Evolutionary conservation across 1,140 invertebrate genomes (phyloP).

Genomic region (Aphidius gifuensis): DNA sequence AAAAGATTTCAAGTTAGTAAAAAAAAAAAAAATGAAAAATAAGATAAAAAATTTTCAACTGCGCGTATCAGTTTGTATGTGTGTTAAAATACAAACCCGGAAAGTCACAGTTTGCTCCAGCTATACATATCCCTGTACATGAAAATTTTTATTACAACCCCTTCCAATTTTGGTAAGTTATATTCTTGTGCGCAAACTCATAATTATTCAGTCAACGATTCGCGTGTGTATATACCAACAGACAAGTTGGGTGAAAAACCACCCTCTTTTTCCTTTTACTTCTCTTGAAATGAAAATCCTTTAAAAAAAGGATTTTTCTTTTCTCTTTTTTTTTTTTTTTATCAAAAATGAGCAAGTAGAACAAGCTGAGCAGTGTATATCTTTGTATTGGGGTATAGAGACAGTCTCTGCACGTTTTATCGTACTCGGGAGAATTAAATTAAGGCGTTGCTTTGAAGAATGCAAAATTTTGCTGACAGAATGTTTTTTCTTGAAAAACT

Average conservation of each 20-base stretch:
- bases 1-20: background rate
- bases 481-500: too few relatives aligned
- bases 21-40: background rate
- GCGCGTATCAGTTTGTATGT: conserved; percentile 24
- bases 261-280: conserved; percentile 12
- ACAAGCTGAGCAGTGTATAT: too few relatives aligned
- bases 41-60: conserved; percentile 25
- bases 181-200: conserved; percentile 50
- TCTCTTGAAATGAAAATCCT: too few relatives aligned
- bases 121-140: conserved; percentile 3
- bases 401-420: too few relatives aligned
- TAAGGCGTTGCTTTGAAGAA: too few relatives aligned
- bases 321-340: too few relatives aligned
- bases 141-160: conserved; percentile 29
- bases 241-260: conserved; percentile 28
- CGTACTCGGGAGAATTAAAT: conserved; percentile 19
- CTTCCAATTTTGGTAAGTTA: conserved; percentile 20
- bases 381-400: too few relatives aligned
- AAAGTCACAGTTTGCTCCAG: conserved; percentile 21
- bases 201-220: conserved; percentile 48
- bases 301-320: too few relatives aligned
- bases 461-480: too few relatives aligned
- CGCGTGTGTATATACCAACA: conserved; percentile 34
- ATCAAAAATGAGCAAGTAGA: too few relatives aligned
- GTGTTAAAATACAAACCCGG: conserved; percentile 26